A percentile compares a stretch with the other conserved stretches of the same genome.
Conservation (phyloP, 2,888 invertebrate genomes). For the Rhagonycha lutea region DNA sequence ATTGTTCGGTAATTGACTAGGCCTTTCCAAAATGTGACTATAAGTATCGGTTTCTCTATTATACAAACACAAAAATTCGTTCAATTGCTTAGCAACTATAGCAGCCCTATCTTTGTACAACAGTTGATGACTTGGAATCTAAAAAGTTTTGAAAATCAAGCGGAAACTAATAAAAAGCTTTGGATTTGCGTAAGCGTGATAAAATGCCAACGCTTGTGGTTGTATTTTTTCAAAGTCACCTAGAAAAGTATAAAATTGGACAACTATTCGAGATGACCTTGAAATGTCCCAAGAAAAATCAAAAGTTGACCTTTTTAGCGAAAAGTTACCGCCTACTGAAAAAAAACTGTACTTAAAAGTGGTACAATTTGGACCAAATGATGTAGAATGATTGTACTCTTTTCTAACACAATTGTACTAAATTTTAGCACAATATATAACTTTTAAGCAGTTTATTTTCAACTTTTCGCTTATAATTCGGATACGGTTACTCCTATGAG, state of each 20-base stretch:
- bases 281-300: not conserved
- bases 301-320: not conserved
- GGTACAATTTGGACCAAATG: no score
- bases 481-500: no score
- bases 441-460: no score
- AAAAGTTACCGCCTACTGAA: no score
- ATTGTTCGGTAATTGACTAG: conserved; percentile 60
- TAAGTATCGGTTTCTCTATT: conserved; percentile 81
- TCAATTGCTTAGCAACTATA: conserved; percentile 80
- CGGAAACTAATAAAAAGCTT: not conserved
- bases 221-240: not conserved
- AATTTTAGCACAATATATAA: no score
- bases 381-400: no score
- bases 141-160: conserved; percentile 33
- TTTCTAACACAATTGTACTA: no score
- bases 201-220: not conserved
- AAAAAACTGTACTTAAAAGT: no score
- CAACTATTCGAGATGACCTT: not conserved
- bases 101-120: conserved; percentile 82
- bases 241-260: not conserved
- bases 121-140: conserved; percentile 74
- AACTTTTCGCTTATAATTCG: no score
- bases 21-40: conserved; percentile 70
- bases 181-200: not conserved
- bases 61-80: conserved; percentile 83